phyloP scores from a whole-genome alignment of 2,113 vertebrate species.

The Cnemophilus loriae region DNA sequence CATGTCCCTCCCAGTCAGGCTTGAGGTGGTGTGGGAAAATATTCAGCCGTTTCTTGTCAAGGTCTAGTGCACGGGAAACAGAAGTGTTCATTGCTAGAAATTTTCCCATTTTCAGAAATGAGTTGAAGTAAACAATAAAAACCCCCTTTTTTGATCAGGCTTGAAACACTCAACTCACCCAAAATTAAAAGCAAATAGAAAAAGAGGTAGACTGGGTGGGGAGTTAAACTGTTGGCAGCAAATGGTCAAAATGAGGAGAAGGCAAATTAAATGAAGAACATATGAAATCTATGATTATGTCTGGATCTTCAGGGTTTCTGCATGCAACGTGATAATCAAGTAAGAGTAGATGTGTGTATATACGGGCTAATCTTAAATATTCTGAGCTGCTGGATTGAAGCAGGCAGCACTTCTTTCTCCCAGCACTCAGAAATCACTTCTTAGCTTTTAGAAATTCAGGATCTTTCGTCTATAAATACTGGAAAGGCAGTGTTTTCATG shows the following conservation, averaged over 20 bases:
- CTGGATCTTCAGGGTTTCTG: not conserved
- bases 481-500: not conserved
- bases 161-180: not conserved
- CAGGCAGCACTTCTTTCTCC: not conserved
- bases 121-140: not conserved
- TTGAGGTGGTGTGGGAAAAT: slow-evolving; percentile 2
- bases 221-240: not conserved
- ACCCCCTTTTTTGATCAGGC: not conserved
- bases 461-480: not conserved
- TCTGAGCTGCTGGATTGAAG: not conserved
- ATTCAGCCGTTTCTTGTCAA: not conserved
- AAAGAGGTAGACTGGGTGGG: not conserved
- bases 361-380: not conserved
- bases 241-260: not conserved
- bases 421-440: not conserved
- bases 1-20: not conserved
- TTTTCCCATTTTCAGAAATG: not conserved
- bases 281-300: not conserved
- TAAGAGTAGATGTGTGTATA: not conserved
- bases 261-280: not conserved
- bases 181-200: not conserved
- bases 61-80: not conserved
- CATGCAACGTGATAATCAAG: not conserved
- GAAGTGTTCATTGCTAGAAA: not conserved
- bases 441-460: not conserved